Evolutionary conservation across 2,888 invertebrate genomes (phyloP), one percentile per base, ranked within the genome.

Genomic region (Dolichomitus sp.): DNA sequence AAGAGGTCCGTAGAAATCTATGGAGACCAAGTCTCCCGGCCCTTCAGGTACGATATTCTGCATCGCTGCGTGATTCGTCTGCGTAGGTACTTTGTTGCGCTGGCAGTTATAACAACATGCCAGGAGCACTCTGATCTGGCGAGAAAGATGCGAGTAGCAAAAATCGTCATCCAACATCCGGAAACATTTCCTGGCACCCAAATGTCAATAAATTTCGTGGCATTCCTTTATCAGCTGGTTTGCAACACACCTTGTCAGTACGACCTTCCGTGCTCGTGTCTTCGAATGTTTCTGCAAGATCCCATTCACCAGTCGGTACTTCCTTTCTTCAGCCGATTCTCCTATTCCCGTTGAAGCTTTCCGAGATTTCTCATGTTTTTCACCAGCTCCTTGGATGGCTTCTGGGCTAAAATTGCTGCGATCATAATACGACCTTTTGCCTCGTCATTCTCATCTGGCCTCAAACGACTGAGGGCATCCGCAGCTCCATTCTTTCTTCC

Each of bases 401-500:
- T 45, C 1, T 5, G 1, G 0, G 50, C 50, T 1, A 50, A 7
- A 19, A 17, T 17, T 7, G 50, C 19, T 4, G 50, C 50, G 1
- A 50, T 17, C 1, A 19, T 2, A 19, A 50, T 23, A 19, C 14
- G 12, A 12, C n/a, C 48, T n/a, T 48, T 17, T 48, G 2, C n/a
- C 2, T 14, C 14, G 12, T 17, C 12, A 3, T 12, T 5, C 5
- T 12, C 48, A 1, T 48, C 19, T 11, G 4, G 17, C 19, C 17
- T 7, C 7, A 23, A 1, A 23, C 42, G 23, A 23, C 63, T 63
- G 14, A 63, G 17, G 4, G 19, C 23, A 6, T 63, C 63, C 0
- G 63, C 81, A 1, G 40, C 70, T 5, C 50, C 9, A 27, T 81
- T 80, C 11, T 52, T 23, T 9, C 40, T 50, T 17, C 80, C 75